A percentile compares a stretch with the other conserved stretches of the same genome.
Evolutionary conservation across 2,888 invertebrate species (phyloP).

Genomic region (Brachypalpus laphriformis): DNA sequence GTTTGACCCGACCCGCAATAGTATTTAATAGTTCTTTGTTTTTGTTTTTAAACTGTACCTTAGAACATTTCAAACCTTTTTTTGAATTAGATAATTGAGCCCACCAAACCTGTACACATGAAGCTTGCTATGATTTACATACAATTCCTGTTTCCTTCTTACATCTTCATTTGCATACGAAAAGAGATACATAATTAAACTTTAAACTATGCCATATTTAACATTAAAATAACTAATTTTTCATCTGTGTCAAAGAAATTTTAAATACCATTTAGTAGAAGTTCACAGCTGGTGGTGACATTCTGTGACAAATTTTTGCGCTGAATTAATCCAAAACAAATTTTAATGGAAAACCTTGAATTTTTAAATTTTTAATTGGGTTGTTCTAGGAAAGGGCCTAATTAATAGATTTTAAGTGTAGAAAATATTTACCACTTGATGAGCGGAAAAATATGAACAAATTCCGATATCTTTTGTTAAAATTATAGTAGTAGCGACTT

Average conservation of each 20-base stretch:
- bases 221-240: not conserved
- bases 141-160: not conserved
- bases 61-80: not conserved
- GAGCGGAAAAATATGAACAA: not conserved
- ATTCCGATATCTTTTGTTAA: not conserved
- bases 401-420: not conserved
- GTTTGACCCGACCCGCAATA: constrained; percentile 2
- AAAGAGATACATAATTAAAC: not conserved
- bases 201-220: not conserved
- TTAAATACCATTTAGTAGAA: not conserved
- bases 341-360: not conserved
- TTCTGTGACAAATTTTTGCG: constrained; percentile 7
- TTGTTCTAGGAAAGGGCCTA: not conserved
- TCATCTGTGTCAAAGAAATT: not conserved
- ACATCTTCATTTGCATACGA: not conserved
- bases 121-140: not conserved
- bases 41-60: not conserved
- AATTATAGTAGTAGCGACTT: too few species aligned
- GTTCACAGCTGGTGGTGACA: constrained; percentile 12
- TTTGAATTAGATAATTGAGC: not conserved
- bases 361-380: not conserved
- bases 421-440: not conserved
- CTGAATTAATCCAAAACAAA: constrained; percentile 4
- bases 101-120: not conserved
- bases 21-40: not conserved